Base-by-base conservation (phyloP, 2,888 invertebrate species). In the Dryadula phaetusa region DNA sequence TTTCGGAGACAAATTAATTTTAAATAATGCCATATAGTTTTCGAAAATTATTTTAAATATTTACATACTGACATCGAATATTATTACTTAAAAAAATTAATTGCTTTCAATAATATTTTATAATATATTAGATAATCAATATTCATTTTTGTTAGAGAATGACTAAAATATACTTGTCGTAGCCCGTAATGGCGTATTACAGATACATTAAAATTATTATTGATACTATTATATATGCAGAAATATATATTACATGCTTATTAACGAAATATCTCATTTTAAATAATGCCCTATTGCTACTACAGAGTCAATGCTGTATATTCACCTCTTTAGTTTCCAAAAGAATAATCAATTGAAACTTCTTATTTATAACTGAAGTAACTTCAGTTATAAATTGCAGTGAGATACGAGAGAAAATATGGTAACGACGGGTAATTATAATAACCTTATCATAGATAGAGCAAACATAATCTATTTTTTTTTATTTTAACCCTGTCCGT, bases 1-100 rank as follows among this genome's bases (percentile, higher is more conserved):
- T 70, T 71, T 71, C 58, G 44, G 22, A 40, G n/a, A 67, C 66
- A 70, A 72, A 73, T 76, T 72, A 75, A 74, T 72, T 70, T 69
- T 68, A 75, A 74, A 74, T 74, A 70, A 70, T 74, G 63, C 70
- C 62, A 49, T 62, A 66, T 64, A 56, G 62, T 69, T 61, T 66
- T 71, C 56, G 40, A 66, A 69, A 62, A 65, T 69, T 52, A 52
- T 62, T 69, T 66, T 69, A 67, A 70, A 67, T 44, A 60, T n/a
- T 28, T 18, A 44, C 7, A 7, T 16, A 4, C 8, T 18, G 44
- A 44, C 44, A 10, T 20, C 16, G 3, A 18, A n/a, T 20, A 20
- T 20, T 18, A n/a, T 5, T n/a, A n/a, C 28, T 28, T 28, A 28
- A 4, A 4, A 28, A 28, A 28, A 28, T 4, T 28, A 3, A 28